A percentile compares a stretch with the other conserved stretches of the same genome.
These are phyloP conservation scores for Phthorimaea operculella DNA, from an alignment of 1,140 invertebrate species.

Conservation along the genomic window DNA sequence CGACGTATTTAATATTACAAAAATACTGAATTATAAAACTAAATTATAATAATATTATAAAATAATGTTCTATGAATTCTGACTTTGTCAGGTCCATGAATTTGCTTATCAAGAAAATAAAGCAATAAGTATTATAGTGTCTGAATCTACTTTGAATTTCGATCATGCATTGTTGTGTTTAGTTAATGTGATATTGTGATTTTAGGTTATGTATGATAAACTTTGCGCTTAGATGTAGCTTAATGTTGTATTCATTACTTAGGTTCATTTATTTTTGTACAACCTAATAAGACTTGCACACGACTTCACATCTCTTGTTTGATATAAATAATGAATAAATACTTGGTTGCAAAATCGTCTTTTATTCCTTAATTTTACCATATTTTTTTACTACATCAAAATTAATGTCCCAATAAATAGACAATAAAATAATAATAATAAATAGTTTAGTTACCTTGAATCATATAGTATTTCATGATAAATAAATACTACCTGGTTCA, in stretches of 20 bases:
- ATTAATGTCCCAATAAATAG: too few relatives aligned
- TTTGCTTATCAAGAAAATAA: conserved; percentile 19
- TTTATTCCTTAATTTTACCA: too few relatives aligned
- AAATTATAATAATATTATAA: conserved; percentile 20
- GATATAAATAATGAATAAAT: conserved; percentile 49
- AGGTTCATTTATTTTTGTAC: conserved; percentile 64
- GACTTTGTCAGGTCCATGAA: conserved; percentile 18
- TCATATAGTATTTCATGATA: too few relatives aligned
- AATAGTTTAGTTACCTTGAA: too few relatives aligned
- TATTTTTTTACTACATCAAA: too few relatives aligned
- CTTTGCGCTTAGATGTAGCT: conserved; percentile 44
- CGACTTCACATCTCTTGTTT: conserved; percentile 53
- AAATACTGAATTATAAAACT: conserved; percentile 16
- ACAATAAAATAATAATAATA: too few relatives aligned
- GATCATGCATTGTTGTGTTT: conserved; percentile 41
- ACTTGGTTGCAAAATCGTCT: conserved; percentile 37
- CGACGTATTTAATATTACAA: conserved; percentile 34
- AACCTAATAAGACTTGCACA: conserved; percentile 52
- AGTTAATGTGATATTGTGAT: conserved; percentile 55
- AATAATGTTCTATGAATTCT: conserved; percentile 35
- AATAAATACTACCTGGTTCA: too few relatives aligned
- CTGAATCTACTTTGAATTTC: conserved; percentile 31
- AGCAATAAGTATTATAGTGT: conserved; percentile 37
- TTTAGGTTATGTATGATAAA: conserved; percentile 12
- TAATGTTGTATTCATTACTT: conserved; percentile 50